Conservation (phyloP, 2,888 invertebrate species). For the Antheraea yamamai region DNA sequence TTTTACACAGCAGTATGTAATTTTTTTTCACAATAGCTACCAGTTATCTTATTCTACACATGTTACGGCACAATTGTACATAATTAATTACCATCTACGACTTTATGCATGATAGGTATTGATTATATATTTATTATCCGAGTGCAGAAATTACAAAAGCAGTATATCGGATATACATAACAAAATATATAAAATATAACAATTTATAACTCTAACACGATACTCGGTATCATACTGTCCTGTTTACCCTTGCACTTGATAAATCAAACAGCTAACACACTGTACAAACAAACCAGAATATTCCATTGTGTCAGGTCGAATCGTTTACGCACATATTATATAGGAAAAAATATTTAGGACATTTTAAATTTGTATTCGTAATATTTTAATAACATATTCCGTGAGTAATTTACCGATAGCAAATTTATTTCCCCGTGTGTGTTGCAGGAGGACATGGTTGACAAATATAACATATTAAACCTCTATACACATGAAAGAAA, state of each 20-base stretch:
- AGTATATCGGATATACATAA: not conserved
- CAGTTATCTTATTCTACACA: no score
- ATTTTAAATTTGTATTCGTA: not conserved
- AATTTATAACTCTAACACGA: not conserved
- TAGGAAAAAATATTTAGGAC: not conserved
- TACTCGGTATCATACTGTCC: slow-evolving; percentile 1
- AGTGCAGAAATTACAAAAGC: not conserved
- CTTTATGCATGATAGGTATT: not conserved
- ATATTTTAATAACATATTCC: no score
- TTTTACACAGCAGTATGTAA: no score
- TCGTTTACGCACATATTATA: slow-evolving; percentile 4
- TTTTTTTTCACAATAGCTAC: no score
- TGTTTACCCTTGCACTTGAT: slow-evolving; percentile 12
- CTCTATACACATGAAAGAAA: no score
- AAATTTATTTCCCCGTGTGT: no score
- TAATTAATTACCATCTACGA: not conserved
- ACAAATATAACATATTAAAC: no score
- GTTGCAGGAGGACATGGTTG: no score
- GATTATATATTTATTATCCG: not conserved
- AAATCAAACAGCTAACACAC: slow-evolving; percentile 13
- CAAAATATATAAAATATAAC: not conserved
- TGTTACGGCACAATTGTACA: no score
- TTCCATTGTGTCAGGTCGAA: not conserved
- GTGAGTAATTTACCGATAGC: no score
- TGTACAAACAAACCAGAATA: slow-evolving; percentile 17